Conservation (phyloP, 1,140 invertebrate genomes). For the Agrilus planipennis region DNA sequence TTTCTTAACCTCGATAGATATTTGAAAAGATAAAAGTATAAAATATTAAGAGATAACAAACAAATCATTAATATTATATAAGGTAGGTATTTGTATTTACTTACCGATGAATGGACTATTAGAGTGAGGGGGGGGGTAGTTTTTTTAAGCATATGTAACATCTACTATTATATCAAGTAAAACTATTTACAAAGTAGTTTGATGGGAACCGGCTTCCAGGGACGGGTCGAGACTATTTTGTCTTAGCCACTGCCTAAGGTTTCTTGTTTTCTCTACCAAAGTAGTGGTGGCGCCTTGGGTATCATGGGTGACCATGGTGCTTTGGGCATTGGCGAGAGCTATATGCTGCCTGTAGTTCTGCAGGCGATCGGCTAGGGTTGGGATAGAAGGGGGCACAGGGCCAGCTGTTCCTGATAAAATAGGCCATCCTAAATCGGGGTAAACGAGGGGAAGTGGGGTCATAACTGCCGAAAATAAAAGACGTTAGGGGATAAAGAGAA, state of each 20-base stretch:
- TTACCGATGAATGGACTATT: too few species aligned
- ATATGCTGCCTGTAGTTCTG: constrained; percentile 39
- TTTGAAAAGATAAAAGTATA: too few species aligned
- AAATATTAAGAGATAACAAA: too few species aligned
- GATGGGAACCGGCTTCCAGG: constrained; percentile 17
- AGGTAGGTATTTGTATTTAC: too few species aligned
- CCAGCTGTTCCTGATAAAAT: constrained; percentile 28
- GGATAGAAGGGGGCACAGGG: constrained; percentile 37
- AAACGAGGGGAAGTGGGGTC: constrained; percentile 41
- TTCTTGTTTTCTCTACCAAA: constrained; percentile 49
- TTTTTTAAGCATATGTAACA: too few species aligned
- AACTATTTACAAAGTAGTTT: constrained; percentile 27
- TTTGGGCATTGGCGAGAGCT: constrained; percentile 29
- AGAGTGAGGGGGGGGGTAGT: too few species aligned
- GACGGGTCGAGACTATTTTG: constrained; percentile 31
- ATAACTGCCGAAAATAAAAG: constrained; percentile 23
- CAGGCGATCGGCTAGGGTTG: constrained; percentile 38
- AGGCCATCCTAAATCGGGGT: constrained; percentile 48
- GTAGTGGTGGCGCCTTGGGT: constrained; percentile 38
- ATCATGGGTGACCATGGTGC: constrained; percentile 38
- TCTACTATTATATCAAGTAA: too few species aligned
- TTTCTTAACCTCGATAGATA: too few species aligned
- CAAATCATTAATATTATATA: too few species aligned
- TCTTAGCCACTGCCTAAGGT: constrained; percentile 52
- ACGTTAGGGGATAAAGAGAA: not conserved